These are phyloP conservation scores for Zaprionus lineosus DNA, from an alignment of 2,888 invertebrate species.

Conservation along the genomic window DNA sequence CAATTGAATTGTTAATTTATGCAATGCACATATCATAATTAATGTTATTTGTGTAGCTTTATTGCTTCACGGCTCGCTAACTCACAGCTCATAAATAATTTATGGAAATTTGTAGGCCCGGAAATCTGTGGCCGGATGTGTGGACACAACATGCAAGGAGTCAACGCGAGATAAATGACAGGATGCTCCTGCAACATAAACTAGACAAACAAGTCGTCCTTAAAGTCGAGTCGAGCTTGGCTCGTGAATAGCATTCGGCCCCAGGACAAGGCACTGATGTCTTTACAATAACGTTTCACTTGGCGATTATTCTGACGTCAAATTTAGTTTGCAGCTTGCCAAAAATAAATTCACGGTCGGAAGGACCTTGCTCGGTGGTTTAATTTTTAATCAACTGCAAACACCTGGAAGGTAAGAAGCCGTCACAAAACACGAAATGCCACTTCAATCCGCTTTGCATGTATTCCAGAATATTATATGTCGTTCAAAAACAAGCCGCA, in stretches of 20 bases:
- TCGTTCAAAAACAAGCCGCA: too few species aligned
- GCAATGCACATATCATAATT: slow-evolving; percentile 24
- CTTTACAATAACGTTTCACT: too few species aligned
- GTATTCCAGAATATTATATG: too few species aligned
- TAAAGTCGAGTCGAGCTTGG: background rate
- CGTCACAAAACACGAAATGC: slow-evolving; percentile 14
- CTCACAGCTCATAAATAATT: slow-evolving; percentile 32
- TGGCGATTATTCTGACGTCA: too few species aligned
- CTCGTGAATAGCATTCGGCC: background rate
- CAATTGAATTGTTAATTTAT: slow-evolving; percentile 23
- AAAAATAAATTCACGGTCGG: too few species aligned
- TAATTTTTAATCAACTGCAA: slow-evolving; percentile 33
- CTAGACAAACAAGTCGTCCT: background rate
- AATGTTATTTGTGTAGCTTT: slow-evolving; percentile 40
- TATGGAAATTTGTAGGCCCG: slow-evolving; percentile 26
- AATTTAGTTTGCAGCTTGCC: too few species aligned
- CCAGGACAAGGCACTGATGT: background rate
- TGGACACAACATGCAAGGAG: slow-evolving; percentile 3
- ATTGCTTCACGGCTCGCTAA: slow-evolving; percentile 15
- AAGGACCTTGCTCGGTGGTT: too few species aligned
- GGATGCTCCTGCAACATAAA: slow-evolving; percentile 26
- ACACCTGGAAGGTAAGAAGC: slow-evolving; percentile 17
- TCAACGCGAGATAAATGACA: slow-evolving; percentile 33
- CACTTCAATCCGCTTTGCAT: slow-evolving; percentile 34
- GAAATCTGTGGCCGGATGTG: slow-evolving; percentile 43